Base-by-base conservation (phyloP, 2,113 vertebrate species). In the Lasiurus cinereus region DNA sequence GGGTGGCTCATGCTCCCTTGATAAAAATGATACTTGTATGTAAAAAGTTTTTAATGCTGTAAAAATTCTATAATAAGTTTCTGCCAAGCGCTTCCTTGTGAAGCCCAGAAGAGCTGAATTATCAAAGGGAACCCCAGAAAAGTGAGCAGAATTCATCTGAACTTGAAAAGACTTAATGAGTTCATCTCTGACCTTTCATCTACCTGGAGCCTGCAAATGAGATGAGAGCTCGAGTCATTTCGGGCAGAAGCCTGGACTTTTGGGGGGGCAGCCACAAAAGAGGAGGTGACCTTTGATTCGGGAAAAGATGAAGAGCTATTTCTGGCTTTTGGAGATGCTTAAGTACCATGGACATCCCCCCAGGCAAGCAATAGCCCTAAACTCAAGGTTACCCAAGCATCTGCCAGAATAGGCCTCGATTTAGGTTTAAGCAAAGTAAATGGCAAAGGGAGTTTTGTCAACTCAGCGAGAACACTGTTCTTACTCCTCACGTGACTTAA, bases 1-100 rank as follows among this genome's bases (percentile, higher is more conserved):
- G 85, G 79, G 93, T 92, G 43, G 74, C 59, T 96, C 96, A 69
- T 92, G 92, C 79, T 96, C 92, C 90, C 94, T 76, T 84, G 93
- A 92, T 72, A 92, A 76, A 93, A 93, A 94, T 96, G 79, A 92
- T 79, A 74, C 19, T 92, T 93, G 72, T 90, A 46, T 77, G 76
- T 94, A 83, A 85, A 95, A 74, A 24, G 46, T 70, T 96, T 93
- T 76, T 92, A 69, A 79, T 94, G 92, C 39, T 95, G 7, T 96
- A 92, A 95, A 92, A 94, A 88, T 64, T 66, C 56, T 80, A 5
- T 82, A 73, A 82, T 59, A 92, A 56, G 67, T 90, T 90, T 93
- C 56, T 74, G n/a, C 33, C 69, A 92, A 79, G 31, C 1, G 46
- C 88, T 94, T 90, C 33, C 64, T 67, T 79, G 39, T 46, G 77